These are phyloP conservation scores for Murina feae DNA, from an alignment of 2,113 vertebrate species.

Conservation along the genomic window DNA sequence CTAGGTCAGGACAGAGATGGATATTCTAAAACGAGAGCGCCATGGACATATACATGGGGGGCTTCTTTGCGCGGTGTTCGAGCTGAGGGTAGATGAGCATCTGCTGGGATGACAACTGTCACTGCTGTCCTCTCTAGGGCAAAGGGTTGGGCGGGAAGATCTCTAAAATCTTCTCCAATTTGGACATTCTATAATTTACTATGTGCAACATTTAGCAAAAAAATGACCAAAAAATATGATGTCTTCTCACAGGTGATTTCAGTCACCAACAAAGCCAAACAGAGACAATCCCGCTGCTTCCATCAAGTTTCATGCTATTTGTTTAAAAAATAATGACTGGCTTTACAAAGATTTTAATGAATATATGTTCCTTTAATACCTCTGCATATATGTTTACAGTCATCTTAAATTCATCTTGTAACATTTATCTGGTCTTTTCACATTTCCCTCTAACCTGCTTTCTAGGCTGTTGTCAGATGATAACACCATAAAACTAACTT, in stretches of 20 bases:
- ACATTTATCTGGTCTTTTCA: background rate
- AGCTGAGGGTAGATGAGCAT: background rate
- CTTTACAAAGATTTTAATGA: background rate
- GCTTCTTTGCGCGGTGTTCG: background rate
- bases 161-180: background rate
- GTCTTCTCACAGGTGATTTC: background rate
- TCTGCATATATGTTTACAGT: background rate
- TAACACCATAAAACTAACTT: background rate
- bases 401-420: background rate
- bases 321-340: background rate
- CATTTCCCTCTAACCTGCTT: background rate
- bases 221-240: background rate
- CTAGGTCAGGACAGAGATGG: background rate
- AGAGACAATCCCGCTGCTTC: background rate
- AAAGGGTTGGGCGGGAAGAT: constrained; percentile 4
- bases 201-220: background rate
- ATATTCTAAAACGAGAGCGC: background rate
- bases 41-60: background rate
- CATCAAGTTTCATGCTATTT: background rate
- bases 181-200: background rate
- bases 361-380: background rate
- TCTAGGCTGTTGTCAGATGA: background rate
- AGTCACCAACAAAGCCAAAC: background rate
- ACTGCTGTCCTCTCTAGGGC: background rate
- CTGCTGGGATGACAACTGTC: background rate